Evolutionary conservation across 1,140 invertebrate genomes (phyloP).

Genomic region (Aphis craccivora): DNA sequence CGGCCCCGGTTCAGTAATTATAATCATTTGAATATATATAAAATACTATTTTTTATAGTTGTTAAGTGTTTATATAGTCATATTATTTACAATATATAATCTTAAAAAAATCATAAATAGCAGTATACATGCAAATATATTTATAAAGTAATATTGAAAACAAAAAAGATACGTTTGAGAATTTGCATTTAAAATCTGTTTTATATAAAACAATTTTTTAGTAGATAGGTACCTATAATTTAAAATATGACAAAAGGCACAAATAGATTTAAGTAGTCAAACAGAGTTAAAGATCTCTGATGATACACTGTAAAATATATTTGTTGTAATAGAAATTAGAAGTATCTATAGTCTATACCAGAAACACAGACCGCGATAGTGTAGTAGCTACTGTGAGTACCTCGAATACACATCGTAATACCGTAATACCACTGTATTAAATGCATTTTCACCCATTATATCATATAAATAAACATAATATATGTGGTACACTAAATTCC

Average conservation of each 20-base stretch:
- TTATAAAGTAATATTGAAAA: too few relatives aligned
- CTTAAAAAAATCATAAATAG: too few relatives aligned
- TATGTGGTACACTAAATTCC: background rate
- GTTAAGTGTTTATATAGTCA: too few relatives aligned
- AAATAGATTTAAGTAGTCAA: background rate
- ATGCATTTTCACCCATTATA: background rate
- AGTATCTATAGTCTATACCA: background rate
- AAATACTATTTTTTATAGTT: too few relatives aligned
- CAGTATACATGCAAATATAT: too few relatives aligned
- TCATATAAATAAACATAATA: background rate
- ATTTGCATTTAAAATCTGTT: background rate
- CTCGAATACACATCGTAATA: accelerated
- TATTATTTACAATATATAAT: too few relatives aligned
- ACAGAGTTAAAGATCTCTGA: too few relatives aligned
- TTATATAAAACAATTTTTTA: background rate
- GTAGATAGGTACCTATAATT: background rate
- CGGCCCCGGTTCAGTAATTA: too few relatives aligned
- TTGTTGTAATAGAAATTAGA: background rate
- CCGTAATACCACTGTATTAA: background rate
- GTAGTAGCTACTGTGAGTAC: too few relatives aligned
- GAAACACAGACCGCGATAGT: background rate
- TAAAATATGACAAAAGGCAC: background rate
- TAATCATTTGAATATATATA: too few relatives aligned
- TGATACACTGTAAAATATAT: too few relatives aligned
- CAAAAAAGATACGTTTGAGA: too few relatives aligned